These are phyloP conservation scores for Luehdorfia chinensis DNA, from an alignment of 1,140 invertebrate genomes.

Conservation along the genomic window DNA sequence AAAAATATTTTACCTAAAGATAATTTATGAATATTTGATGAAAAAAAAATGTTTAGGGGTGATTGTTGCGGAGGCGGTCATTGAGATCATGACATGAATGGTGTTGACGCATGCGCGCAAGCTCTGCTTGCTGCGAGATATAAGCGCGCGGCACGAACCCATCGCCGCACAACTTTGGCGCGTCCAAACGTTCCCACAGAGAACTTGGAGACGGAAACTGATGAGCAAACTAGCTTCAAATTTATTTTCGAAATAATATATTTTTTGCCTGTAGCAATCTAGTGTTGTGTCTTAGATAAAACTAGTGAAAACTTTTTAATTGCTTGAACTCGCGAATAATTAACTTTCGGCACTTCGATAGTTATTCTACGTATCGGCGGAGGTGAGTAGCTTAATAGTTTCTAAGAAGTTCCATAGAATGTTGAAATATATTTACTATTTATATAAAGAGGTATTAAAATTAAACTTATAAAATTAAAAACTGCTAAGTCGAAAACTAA, in stretches of 20 bases:
- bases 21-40: too few species aligned
- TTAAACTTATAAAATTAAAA: too few species aligned
- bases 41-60: slow-evolving; percentile 16
- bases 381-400: slow-evolving; percentile 3
- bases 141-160: slow-evolving; percentile 53
- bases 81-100: slow-evolving; percentile 69
- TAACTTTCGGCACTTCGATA: not conserved
- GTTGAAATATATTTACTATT: too few species aligned
- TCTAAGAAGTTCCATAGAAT: too few species aligned
- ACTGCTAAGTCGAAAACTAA: too few species aligned
- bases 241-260: not conserved
- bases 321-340: not conserved
- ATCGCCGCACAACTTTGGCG: slow-evolving; percentile 64
- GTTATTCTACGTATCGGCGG: not conserved
- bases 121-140: slow-evolving; percentile 45
- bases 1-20: too few species aligned
- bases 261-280: not conserved
- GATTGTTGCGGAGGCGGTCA: slow-evolving; percentile 60
- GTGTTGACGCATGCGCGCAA: slow-evolving; percentile 57
- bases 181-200: slow-evolving; percentile 53
- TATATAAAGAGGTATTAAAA: too few species aligned
- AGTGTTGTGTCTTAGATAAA: not conserved
- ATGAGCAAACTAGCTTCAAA: slow-evolving; percentile 8
- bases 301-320: slow-evolving; percentile 2
- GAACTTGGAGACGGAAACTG: slow-evolving; percentile 37